Evolutionary conservation across 1,140 invertebrate species (phyloP), one percentile per base, ranked within the genome.

Genomic region (Chrysopa pallens): DNA sequence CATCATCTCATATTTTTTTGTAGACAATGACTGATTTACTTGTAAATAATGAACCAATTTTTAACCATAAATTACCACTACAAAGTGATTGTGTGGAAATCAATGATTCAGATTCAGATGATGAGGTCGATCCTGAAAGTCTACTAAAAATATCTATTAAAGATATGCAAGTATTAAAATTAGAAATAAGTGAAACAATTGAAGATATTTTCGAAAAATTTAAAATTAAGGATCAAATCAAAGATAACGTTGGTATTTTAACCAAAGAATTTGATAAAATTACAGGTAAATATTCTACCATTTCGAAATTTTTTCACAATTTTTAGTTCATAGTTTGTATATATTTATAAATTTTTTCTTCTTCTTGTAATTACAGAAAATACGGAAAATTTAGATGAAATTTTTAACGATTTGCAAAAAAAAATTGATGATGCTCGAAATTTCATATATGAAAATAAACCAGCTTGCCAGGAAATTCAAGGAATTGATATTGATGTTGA

Each of bases 101-200:
- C 29, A 67, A 69, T 50, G 65, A 70, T 50, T 68, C 68, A 3
- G 69, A 72, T 48, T 68, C 68, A 28, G 63, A 67, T 41, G 60
- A 62, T 1, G 61, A 66, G 9, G 50, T 55, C 23, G 14, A 44
- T 39, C 46, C 45, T 41, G 51, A 51, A 46, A 47, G 44, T 44
- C 48, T 60, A 42, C 46, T 53, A 52, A 27, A 50, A 48, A 52
- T 59, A 8, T 55, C 53, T 46, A 53, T 56, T 31, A 41, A 63
- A 28, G 49, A 57, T 4, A 55, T 58, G 42, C 49, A 56, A 31
- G 44, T 58, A 27, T 13, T 62, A 12, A 12, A 47, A 6, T 23
- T 23, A 23, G 48, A 56, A 15, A 52, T 64, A 8, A 48, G 54
- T 12, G 27, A 50, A 42, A 60, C 57, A 48, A 49, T 62, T 9